Evolutionary conservation across 2,888 invertebrate genomes (phyloP).

Genomic region (Campoplex capitator): DNA sequence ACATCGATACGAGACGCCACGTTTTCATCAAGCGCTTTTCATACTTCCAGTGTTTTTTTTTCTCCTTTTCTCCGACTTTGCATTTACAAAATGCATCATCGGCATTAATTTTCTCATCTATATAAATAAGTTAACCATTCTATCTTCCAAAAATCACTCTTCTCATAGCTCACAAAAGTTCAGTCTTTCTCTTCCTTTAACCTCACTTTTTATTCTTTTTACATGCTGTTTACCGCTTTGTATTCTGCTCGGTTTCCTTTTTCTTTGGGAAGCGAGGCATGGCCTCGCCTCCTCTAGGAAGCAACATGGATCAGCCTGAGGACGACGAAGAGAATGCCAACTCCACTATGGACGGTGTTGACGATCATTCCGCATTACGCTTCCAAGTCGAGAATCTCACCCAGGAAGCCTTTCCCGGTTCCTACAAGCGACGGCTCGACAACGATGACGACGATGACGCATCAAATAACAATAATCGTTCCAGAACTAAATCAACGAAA

Average conservation of each 20-base stretch:
- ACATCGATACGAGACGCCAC: no score
- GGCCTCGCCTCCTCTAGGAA: background rate
- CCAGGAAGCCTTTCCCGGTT: background rate
- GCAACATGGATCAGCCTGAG: background rate
- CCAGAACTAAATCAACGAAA: background rate
- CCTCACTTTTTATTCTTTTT: background rate
- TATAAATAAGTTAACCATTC: no score
- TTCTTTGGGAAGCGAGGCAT: background rate
- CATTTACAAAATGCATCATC: no score
- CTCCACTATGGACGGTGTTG: background rate
- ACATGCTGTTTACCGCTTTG: background rate
- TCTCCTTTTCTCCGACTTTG: no score
- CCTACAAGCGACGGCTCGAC: background rate
- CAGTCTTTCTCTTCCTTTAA: background rate
- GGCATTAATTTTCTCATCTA: no score
- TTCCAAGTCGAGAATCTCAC: background rate
- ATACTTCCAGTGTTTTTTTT: no score
- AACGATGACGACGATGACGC: background rate
- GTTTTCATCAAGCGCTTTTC: no score
- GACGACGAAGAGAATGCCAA: background rate
- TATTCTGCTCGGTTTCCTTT: background rate
- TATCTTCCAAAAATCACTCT: no score
- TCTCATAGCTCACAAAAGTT: background rate
- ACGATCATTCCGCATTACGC: background rate
- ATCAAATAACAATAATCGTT: background rate